Evolutionary conservation across 2,888 invertebrate genomes (phyloP), one percentile per base, ranked within the genome.

Genomic region (Melanostoma scalare): DNA sequence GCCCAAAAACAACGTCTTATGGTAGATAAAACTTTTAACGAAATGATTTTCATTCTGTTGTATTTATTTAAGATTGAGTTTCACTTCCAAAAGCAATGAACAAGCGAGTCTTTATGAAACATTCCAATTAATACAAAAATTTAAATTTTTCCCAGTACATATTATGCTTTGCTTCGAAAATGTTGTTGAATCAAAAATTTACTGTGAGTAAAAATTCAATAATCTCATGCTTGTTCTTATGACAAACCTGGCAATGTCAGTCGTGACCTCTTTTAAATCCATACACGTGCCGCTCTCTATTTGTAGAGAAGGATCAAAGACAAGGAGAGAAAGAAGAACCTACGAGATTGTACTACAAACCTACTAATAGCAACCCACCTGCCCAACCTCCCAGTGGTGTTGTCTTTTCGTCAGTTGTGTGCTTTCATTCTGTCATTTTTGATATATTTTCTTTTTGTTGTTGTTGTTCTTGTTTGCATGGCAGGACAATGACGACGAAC

Each of bases 341-440:
- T 63, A 74, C 65, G n/a, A 73, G 68, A 74, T 74, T 74, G 77
- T 73, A 77, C 73, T 74, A 82, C 77, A 82, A 60, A 82, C 82
- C 82, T 65, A 77, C 73, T 82, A 61, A 82, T 33, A 56, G 46
- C 10, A 44, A 9, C 44, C 60, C 40, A 9, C 46, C 58, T 50
- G 31, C 42, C 63, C 33, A 35, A 6, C n/a, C 46, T 33, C 20
- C 31, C 30, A 40, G 56, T 60, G 10, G 30, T 52, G 6, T 6
- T 63, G 69, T 71, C 58, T 71, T 75, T 75, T 75, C 72, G 65
- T 72, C 71, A 71, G 80, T 48, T 75, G 65, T 68, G 68, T 69
- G 52, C 80, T 65, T 75, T 65, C 77, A 63, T 73, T 77, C 52
- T 73, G 58, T 53, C 73, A 74, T 36, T 68, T 73, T 78, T 53